Conservation (phyloP, 2,888 invertebrate genomes). For the Linnaemya vulpina region DNA sequence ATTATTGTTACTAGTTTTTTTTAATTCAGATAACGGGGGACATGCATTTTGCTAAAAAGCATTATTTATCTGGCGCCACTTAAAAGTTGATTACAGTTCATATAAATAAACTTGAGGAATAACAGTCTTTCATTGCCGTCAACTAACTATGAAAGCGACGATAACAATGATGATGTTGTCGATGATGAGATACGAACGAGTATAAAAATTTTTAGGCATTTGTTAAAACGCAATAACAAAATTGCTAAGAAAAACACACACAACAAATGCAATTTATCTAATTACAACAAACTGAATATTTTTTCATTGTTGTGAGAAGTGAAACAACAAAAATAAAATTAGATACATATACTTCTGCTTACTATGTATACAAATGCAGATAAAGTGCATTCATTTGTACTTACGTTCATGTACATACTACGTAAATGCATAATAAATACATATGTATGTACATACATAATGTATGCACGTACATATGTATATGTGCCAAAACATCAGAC, state of each 20-base stretch:
- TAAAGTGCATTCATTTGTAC: neutral
- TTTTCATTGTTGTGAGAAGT: neutral
- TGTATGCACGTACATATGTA: too few species aligned
- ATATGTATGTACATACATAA: neutral
- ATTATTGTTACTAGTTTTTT: neutral
- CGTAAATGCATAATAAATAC: neutral
- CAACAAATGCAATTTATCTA: slow-evolving; percentile 34
- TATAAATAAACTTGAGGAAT: neutral
- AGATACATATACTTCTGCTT: too few species aligned
- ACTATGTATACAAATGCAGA: too few species aligned
- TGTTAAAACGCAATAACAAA: slow-evolving; percentile 37
- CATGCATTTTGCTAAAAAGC: neutral
- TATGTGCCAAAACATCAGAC: too few species aligned
- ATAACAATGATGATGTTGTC: slow-evolving; percentile 1
- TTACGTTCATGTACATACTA: neutral
- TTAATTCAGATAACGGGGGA: too few species aligned
- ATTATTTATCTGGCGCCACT: slow-evolving; percentile 46
- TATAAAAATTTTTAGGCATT: slow-evolving; percentile 41
- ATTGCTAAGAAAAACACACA: slow-evolving; percentile 4
- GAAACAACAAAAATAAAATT: neutral
- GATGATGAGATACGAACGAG: slow-evolving; percentile 25
- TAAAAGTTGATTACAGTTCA: slow-evolving; percentile 2
- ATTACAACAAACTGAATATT: slow-evolving; percentile 11
- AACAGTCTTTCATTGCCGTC: slow-evolving; percentile 13
- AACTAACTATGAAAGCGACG: neutral